phyloP scores from a whole-genome alignment of 2,113 vertebrate genomes.

The Hippocampus comes region DNA sequence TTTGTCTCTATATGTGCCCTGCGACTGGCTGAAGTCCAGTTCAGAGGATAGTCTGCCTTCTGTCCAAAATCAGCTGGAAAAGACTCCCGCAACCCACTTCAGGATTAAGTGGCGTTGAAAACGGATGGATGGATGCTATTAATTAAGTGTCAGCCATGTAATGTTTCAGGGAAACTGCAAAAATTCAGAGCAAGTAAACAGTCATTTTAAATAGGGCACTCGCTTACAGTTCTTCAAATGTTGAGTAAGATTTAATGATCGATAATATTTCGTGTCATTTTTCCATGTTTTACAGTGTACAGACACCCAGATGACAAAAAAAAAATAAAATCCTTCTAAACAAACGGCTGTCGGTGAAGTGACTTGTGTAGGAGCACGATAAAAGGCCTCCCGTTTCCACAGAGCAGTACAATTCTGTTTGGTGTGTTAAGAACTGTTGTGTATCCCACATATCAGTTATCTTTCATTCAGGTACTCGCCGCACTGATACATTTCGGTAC shows the following conservation, averaged over 20 bases:
- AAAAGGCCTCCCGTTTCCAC: background rate
- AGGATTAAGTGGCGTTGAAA: too few species aligned
- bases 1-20: too few species aligned
- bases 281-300: conserved; percentile 2
- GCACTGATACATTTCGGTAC: background rate
- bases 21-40: too few species aligned
- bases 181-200: background rate
- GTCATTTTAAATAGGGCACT: background rate
- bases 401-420: background rate
- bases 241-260: background rate
- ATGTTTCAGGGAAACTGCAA: background rate
- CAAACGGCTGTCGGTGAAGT: background rate
- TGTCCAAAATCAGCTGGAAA: too few species aligned
- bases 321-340: background rate
- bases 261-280: background rate
- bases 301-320: conserved; percentile 1
- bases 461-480: background rate
- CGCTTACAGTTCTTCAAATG: background rate
- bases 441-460: background rate
- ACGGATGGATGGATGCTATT: too few species aligned
- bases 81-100: too few species aligned
- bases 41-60: too few species aligned
- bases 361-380: too few species aligned
- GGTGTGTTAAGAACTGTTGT: background rate
- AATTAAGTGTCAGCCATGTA: too few species aligned